phyloP scores from a whole-genome alignment of 30 jellyfish, hydroid and myxozoan genomes.

The Morbakka virulenta region DNA sequence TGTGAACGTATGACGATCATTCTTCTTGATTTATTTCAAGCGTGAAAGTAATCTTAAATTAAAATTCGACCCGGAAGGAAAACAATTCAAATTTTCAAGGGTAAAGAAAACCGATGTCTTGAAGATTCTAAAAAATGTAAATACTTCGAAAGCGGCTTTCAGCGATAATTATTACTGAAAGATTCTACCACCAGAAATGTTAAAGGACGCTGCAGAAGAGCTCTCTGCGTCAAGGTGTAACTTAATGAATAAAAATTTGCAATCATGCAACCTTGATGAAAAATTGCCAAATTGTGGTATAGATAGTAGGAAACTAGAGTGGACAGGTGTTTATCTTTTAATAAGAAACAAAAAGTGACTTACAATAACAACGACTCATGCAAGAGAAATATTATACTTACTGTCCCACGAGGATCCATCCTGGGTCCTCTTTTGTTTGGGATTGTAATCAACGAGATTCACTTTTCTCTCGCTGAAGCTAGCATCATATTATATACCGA shows the following conservation, averaged over 20 bases:
- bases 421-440: conserved; percentile 37
- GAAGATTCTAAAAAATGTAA: conserved; percentile 23
- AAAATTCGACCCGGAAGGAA: conserved; percentile 40
- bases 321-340: conserved; percentile 12
- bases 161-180: no score
- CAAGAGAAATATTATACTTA: conserved; percentile 22
- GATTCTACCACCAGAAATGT: conserved; percentile 41
- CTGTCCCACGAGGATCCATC: conserved; percentile 45
- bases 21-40: no score
- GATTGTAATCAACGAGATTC: conserved; percentile 10
- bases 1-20: no score
- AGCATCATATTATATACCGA: conserved; percentile 20
- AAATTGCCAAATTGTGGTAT: background rate
- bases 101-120: conserved; percentile 35
- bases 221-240: conserved; percentile 15
- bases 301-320: background rate
- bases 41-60: conserved; percentile 10
- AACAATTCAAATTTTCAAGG: conserved; percentile 13
- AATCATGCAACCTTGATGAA: conserved; percentile 1
- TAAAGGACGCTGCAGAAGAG: conserved; percentile 47
- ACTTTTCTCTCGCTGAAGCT: conserved; percentile 40
- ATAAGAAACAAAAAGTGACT: conserved; percentile 12
- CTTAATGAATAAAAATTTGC: conserved; percentile 24
- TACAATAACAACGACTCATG: conserved; percentile 52
- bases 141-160: conserved; percentile 35